phyloP scores from a whole-genome alignment of 92 coral and sea anemone genomes.

The Zoanthus sansibaricus region DNA sequence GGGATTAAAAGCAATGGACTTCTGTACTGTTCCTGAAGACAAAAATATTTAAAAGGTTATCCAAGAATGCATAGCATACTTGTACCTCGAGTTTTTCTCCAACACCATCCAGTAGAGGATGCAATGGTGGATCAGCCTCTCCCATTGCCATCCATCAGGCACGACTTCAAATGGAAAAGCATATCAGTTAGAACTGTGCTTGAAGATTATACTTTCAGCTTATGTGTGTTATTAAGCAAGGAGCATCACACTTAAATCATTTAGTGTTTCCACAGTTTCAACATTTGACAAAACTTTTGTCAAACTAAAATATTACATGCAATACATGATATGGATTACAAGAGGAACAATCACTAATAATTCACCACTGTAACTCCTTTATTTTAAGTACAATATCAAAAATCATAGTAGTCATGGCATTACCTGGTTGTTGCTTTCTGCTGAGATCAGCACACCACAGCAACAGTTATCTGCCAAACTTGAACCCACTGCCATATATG shows the following conservation, averaged over 20 bases:
- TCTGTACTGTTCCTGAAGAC: not conserved
- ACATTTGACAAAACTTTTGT: not conserved
- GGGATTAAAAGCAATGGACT: not conserved
- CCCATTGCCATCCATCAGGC: slow-evolving; percentile 26
- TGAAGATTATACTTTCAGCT: not conserved
- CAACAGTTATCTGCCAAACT: slow-evolving; percentile 33
- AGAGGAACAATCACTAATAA: not conserved
- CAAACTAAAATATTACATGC: not conserved
- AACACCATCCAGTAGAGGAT: slow-evolving; percentile 1
- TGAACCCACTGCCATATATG: slow-evolving; percentile 33
- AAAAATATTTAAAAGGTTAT: not conserved
- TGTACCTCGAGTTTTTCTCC: slow-evolving; percentile 26
- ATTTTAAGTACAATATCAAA: not conserved
- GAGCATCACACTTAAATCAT: not conserved
- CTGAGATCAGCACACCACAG: slow-evolving; percentile 32
- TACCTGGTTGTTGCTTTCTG: slow-evolving; percentile 36
- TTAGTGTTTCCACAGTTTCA: not conserved
- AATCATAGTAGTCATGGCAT: not conserved
- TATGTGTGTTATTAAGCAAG: not conserved
- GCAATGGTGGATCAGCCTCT: slow-evolving; percentile 25
- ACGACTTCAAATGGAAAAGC: slow-evolving; percentile 41
- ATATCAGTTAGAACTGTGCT: slow-evolving; percentile 2
- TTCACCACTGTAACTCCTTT: not conserved
- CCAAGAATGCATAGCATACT: slow-evolving; percentile 41
- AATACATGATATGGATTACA: not conserved